Evolutionary conservation across 2,797 vertebrate genomes (phyloP), one percentile per base, ranked within the genome.

Genomic region (Cuculus canorus): DNA sequence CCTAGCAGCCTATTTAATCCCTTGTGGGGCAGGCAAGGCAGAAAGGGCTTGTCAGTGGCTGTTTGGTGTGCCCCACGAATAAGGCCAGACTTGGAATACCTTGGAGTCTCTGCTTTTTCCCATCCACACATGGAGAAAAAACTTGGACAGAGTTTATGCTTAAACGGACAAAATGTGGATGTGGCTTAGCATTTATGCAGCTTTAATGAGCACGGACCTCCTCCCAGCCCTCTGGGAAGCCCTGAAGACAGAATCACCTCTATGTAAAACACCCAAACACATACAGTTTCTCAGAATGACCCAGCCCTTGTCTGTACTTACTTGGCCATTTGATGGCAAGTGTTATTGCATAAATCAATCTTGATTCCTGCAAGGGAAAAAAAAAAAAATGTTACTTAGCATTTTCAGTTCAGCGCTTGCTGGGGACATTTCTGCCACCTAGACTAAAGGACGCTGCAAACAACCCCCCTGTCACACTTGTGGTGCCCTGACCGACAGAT

Each of bases 261-360:
- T 69, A 14, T 15, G 35, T 68, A 48, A 80, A 68, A 63, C 23
- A 25, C 5, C 45, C 13, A 83, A 69, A 65, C 22, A 47, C 35
- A 81, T 12, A 13, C 3, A 30, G 7, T 79, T 82, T 72, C 35
- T 89, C 17, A 39, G 68, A 65, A 35, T 10, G 35, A 56, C 9
- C 66, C 50, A 54, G 68, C 35, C 17, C 13, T 28, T 24, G 18
- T 50, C 43, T 84, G n/a, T 82, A 98, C 99, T 99, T 98, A 99
- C 99, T 98, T 99, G 84, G 99, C 99, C 87, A 99, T 98, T 41
- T 97, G 95, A 41, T 98, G 98, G 95, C 99, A 99, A 61, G 93
- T 97, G 75, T 97, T 98, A 90, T 98, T 98, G 94, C 99, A 99
- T 63, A 98, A 96, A 35, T 99, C 98, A 60, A 93, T 92, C 88